Conservation (phyloP, 2,888 invertebrate species). For the Cataglyphis albicans region DNA sequence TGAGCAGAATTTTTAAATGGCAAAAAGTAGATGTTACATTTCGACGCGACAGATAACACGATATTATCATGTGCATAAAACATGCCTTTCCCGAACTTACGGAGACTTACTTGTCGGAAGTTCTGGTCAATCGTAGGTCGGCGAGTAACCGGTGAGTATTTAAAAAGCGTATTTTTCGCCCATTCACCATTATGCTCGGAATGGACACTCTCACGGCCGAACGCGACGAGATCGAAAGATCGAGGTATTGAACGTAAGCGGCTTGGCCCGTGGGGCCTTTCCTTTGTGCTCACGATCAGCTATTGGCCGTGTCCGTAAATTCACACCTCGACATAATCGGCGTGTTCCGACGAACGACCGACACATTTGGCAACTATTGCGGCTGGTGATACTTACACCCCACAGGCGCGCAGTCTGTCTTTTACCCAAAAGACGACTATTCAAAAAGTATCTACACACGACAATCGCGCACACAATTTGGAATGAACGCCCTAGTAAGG, state of each 20-base stretch:
- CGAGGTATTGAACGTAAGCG: conserved; percentile 84
- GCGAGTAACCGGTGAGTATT: conserved; percentile 66
- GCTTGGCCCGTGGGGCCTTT: conserved; percentile 76
- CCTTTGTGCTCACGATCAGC: conserved; percentile 74
- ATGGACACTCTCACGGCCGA: conserved; percentile 63
- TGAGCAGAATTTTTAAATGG: neutral
- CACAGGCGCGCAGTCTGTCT: conserved; percentile 14
- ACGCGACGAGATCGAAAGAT: conserved; percentile 73
- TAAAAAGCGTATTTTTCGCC: conserved; percentile 71
- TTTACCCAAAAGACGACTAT: conserved; percentile 19
- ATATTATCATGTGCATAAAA: conserved; percentile 67
- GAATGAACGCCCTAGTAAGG: conserved; percentile 2
- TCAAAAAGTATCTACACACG: conserved; percentile 10
- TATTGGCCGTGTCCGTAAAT: conserved; percentile 74
- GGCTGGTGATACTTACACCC: conserved; percentile 63
- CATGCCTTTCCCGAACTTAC: conserved; percentile 78
- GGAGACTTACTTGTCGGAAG: conserved; percentile 71
- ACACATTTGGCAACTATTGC: conserved; percentile 73
- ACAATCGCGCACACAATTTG: neutral
- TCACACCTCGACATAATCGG: conserved; percentile 81
- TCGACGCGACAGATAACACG: conserved; percentile 49
- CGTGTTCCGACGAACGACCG: conserved; percentile 69
- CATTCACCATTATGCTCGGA: conserved; percentile 73
- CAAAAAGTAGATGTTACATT: neutral
- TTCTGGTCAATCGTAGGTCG: conserved; percentile 51